Evolutionary conservation across 2,797 vertebrate genomes (phyloP), one percentile per base, ranked within the genome.

Genomic region (Betta splendens): DNA sequence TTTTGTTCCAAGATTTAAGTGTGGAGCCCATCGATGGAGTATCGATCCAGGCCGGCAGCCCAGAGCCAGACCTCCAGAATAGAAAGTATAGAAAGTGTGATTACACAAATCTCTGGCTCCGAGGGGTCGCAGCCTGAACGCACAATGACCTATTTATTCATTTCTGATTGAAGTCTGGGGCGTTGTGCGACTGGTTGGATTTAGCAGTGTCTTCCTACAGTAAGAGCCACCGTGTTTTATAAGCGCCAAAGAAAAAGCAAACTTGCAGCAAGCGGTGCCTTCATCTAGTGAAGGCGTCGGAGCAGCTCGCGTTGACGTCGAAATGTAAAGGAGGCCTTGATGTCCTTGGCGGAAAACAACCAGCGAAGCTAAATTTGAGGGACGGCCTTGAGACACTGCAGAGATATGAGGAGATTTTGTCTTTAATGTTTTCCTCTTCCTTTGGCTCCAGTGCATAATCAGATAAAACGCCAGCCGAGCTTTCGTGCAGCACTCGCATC

Each of bases 11-110:
- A 49, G 35, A 57, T 74, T 63, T 79, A 42, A 44, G 61, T 58
- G 47, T 57, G 36, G 37, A 70, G 69, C 58, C 8, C 43, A 65
- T 64, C 9, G 59, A 75, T 39, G 37, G 21, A 35, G 43, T 53
- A 81, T 77, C 5, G 62, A 72, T 64, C 60, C 44, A 75, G 60
- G 22, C 49, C n/a, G 1, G 37, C 37, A 70, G 69, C 64, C 69
- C 15, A 49, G 68, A 69, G 46, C 18, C 33, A 58, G 42, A 52
- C 59, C 29, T 39, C 56, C 42, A 25, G 15, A 23, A n/a, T n/a
- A n/a, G n/a, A 16, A 58, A 38, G 33, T 33, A 23, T 50, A 25
- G 36, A 11, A 61, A 52, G 31, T 18, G 72, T 17, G 26, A 32
- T 66, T 48, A 42, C 42, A 36, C 50, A 39, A 61, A 21, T 53